Conservation (phyloP, 2,888 invertebrate genomes). For the Athrips mouffetella region DNA sequence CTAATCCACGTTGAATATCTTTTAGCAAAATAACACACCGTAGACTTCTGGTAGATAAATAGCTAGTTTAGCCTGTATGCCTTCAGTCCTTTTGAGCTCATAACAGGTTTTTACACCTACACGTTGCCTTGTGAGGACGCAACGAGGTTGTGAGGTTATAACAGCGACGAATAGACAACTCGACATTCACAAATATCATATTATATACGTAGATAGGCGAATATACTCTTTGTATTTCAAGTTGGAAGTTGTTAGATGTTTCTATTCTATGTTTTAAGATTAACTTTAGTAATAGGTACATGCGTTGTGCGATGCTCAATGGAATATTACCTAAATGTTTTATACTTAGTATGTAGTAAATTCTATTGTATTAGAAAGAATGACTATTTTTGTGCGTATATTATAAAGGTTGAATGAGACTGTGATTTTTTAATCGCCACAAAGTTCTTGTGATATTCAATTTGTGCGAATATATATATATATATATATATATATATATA, state of each 20-base stretch:
- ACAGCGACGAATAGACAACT: not conserved
- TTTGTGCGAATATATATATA: too few species aligned
- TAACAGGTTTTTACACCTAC: too few species aligned
- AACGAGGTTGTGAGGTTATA: not conserved
- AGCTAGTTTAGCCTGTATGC: too few species aligned
- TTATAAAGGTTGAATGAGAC: constrained; percentile 7
- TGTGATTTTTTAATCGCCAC: not conserved
- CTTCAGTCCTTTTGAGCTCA: too few species aligned
- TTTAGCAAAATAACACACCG: too few species aligned
- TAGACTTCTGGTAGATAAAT: too few species aligned
- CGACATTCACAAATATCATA: not conserved
- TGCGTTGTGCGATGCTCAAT: constrained; percentile 11
- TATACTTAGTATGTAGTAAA: not conserved
- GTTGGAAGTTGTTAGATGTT: not conserved
- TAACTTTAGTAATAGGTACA: not conserved
- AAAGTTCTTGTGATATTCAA: too few species aligned
- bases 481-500: too few species aligned
- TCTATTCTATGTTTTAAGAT: not conserved
- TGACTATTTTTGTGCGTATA: constrained; percentile 12
- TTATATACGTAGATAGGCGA: constrained; percentile 2
- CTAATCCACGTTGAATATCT: too few species aligned
- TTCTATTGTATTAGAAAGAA: not conserved
- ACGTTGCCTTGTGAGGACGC: not conserved
- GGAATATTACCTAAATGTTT: constrained; percentile 5
- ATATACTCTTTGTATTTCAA: not conserved